Conservation (phyloP, 2,113 vertebrate genomes). For the Catagonus wagneri region DNA sequence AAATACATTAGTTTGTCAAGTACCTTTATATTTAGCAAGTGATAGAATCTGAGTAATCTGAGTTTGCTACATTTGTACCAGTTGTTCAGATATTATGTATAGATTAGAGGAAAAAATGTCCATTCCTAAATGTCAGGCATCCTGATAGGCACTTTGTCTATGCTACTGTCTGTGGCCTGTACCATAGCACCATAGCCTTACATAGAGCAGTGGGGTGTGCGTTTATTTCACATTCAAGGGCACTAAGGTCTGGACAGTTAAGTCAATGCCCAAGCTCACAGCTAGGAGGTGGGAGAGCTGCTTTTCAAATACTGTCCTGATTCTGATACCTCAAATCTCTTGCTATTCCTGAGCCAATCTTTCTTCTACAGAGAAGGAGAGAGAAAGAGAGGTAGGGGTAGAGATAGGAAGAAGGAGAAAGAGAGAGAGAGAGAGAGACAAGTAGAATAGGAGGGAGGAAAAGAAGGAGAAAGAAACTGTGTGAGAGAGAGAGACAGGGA, state of each 20-base stretch:
- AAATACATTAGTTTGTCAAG: not conserved
- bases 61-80: not conserved
- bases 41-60: conserved; percentile 28
- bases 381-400: not conserved
- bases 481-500: not conserved
- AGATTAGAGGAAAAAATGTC: not conserved
- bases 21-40: conserved; percentile 13
- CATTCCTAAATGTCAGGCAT: not conserved
- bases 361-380: not conserved
- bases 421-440: not conserved
- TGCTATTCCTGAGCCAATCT: not conserved
- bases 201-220: not conserved
- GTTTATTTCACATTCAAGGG: not conserved
- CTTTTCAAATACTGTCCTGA: not conserved
- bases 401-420: not conserved
- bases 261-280: not conserved
- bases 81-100: not conserved
- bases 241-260: not conserved
- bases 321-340: not conserved
- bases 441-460: rapidly evolving
- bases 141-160: not conserved
- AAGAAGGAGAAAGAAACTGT: not conserved
- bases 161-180: not conserved
- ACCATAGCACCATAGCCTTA: too few species aligned
- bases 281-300: not conserved